Evolutionary conservation across 2,113 vertebrate genomes (phyloP), one percentile per base, ranked within the genome.

Genomic region (Hystrix cristata): DNA sequence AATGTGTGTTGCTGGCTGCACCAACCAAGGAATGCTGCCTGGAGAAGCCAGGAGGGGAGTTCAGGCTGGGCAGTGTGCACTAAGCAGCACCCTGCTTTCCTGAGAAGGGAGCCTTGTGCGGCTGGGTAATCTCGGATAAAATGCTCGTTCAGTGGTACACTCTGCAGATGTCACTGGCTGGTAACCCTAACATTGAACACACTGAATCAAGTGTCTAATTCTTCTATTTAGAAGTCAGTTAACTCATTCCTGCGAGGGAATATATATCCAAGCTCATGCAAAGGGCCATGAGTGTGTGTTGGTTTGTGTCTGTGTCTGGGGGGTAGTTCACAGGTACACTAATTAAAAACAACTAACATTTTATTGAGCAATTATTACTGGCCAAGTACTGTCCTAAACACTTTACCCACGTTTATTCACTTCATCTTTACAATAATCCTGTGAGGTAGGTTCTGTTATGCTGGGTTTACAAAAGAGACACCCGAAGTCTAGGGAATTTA

Each of bases 361-460:
- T 72, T 34, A 90, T 79, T 60, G 69, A 88, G 34, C 14, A 86
- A 43, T 65, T 94, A 64, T 64, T 82, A 82, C 76, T 78, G 89
- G 25, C 76, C 60, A 94, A 67, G 10, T 62, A 34, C 48, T 89
- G 9, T 48, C 71, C 78, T 78, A 74, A 88, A 38, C 55, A 69
- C 67, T 89, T 95, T 81, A 84, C 48, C 25, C 86, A 74, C 34
- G 65, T 14, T n/a, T 59, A 57, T 48, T 43, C 51, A 81, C 83
- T 87, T 90, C 86, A 34, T 81, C n/a, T 94, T 89, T 38, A 34
- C 2, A 84, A 38, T 55, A 84, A 34, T 23, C 53, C 12, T 90
- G 3, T 14, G 81, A 96, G 76, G 57, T 74, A 92, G 87, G 10
- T 7, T 94, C 25, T 31, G 29, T 55, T 91, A 64, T 38, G 48